A percentile compares a stretch with the other conserved stretches of the same genome.
These are phyloP conservation scores for Heterocephalus glaber DNA, from an alignment of 2,113 vertebrate species.

Conservation along the genomic window DNA sequence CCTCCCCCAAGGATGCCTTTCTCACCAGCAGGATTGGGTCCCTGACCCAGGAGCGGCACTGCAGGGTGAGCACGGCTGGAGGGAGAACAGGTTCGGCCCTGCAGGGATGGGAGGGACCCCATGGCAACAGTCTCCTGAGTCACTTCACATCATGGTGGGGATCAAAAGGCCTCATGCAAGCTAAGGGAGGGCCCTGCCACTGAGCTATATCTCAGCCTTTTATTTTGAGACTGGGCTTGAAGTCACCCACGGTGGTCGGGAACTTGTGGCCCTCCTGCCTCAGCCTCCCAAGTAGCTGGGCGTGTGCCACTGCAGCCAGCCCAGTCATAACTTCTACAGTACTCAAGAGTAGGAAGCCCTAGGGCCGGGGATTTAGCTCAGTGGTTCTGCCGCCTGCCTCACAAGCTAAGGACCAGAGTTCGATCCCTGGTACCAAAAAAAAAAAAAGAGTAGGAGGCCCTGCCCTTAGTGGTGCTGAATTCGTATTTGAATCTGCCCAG, in stretches of 20 bases:
- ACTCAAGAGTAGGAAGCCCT: background rate
- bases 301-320: background rate
- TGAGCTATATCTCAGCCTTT: background rate
- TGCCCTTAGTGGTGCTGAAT: background rate
- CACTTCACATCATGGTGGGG: background rate
- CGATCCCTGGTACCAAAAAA: no score
- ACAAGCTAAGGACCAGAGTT: no score
- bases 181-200: background rate
- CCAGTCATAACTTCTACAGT: background rate
- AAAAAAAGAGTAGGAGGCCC: no score
- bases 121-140: no score
- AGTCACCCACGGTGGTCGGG: background rate
- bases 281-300: background rate
- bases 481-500: background rate
- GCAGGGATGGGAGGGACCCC: background rate
- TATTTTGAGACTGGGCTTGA: background rate
- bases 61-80: slow-evolving; percentile 84
- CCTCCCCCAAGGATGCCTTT: slow-evolving; percentile 90
- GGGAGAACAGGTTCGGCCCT: background rate
- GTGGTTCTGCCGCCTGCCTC: no score
- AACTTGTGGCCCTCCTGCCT: background rate
- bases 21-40: slow-evolving; percentile 87
- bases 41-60: slow-evolving; percentile 87
- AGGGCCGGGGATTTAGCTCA: no score
- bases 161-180: background rate